Evolutionary conservation across 2,797 vertebrate species (phyloP).

Genomic region (Rhynchonycteris naso): DNA sequence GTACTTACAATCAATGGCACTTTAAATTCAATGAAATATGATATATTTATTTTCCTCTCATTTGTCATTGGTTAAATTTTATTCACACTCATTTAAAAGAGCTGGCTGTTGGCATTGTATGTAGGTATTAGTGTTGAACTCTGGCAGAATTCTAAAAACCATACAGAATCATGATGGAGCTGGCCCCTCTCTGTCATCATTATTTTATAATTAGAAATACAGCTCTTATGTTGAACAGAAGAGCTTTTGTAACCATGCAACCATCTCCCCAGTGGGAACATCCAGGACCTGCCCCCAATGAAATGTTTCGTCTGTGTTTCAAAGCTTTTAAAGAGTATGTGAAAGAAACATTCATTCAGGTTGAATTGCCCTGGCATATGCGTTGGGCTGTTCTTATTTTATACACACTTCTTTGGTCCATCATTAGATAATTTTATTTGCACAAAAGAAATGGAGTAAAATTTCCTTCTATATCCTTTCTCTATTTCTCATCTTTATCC

Average conservation of each 20-base stretch:
- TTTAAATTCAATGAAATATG: constrained; percentile 54
- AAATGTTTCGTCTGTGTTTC: constrained; percentile 72
- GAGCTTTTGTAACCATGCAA: constrained; percentile 64
- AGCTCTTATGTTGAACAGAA: constrained; percentile 68
- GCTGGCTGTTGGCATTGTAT: not conserved
- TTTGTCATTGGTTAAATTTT: constrained; percentile 52
- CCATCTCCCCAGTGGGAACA: constrained; percentile 77
- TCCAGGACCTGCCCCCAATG: constrained; percentile 60
- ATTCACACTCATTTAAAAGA: constrained; percentile 52
- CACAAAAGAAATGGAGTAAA: constrained; percentile 77
- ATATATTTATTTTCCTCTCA: constrained; percentile 45
- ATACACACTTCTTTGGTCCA: constrained; percentile 63
- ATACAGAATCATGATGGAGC: constrained; percentile 12
- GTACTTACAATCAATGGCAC: not conserved
- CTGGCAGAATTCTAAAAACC: constrained; percentile 45
- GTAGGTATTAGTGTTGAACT: constrained; percentile 33
- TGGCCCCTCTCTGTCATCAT: constrained; percentile 46
- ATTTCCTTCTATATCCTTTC: constrained; percentile 65
- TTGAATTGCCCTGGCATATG: constrained; percentile 54
- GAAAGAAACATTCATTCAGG: constrained; percentile 79
- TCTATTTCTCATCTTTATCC: constrained; percentile 56
- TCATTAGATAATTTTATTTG: constrained; percentile 81
- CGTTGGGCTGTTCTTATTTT: constrained; percentile 57
- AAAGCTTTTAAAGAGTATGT: constrained; percentile 77
- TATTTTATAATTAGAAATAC: constrained; percentile 74